phyloP scores from a whole-genome alignment of 2,888 invertebrate species.

The Stegana nigrithorax region DNA sequence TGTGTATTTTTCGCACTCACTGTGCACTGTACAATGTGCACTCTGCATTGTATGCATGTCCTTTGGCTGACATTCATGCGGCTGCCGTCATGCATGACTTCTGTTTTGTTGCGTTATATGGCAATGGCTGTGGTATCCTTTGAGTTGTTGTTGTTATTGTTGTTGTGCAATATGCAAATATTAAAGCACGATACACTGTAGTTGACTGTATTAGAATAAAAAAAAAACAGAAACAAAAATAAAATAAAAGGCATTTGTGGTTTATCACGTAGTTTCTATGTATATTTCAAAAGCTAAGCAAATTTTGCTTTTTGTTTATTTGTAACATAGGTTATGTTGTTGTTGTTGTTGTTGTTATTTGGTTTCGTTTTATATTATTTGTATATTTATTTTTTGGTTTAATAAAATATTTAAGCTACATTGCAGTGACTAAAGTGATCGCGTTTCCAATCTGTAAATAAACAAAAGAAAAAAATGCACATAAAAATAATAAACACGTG shows the following conservation, averaged over 20 bases:
- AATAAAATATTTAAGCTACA: conserved; percentile 31
- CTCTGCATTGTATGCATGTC: conserved; percentile 36
- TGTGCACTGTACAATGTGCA: too few species aligned
- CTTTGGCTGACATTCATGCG: conserved; percentile 59
- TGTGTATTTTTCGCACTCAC: conserved; percentile 17
- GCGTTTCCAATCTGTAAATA: conserved; percentile 53
- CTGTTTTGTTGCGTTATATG: conserved; percentile 5
- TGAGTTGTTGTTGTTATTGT: neutral
- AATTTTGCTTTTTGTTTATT: neutral
- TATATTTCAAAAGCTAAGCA: conserved; percentile 40
- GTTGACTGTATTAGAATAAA: too few species aligned
- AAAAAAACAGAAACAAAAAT: too few species aligned
- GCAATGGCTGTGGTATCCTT: too few species aligned
- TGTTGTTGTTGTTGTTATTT: too few species aligned
- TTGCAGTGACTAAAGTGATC: conserved; percentile 60
- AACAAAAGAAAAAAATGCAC: conserved; percentile 19
- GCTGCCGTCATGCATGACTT: conserved; percentile 38
- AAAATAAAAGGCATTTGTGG: too few species aligned
- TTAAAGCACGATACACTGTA: too few species aligned
- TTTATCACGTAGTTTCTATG: conserved; percentile 51
- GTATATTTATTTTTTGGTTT: too few species aligned
- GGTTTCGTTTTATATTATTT: too few species aligned
- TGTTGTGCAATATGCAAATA: too few species aligned
- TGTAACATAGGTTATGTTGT: conserved; percentile 3
- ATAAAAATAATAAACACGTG: too few species aligned